Evolutionary conservation across 1,140 invertebrate species (phyloP).

Genomic region (Aricia agestis): DNA sequence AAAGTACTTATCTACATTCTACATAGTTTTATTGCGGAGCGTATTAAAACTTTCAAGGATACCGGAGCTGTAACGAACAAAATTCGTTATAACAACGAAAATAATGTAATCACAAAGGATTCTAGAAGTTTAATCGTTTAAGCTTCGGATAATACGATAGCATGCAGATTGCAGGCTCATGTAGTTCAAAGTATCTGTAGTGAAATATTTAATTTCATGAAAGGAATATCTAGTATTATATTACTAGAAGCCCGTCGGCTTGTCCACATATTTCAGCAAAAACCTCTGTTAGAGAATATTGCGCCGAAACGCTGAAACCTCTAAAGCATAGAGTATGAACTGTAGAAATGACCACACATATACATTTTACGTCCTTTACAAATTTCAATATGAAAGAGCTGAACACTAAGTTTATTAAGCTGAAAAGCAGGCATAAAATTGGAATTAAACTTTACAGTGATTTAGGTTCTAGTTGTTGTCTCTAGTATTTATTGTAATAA

Average conservation of each 20-base stretch:
- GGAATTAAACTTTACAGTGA: too few species aligned
- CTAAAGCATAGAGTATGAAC: not conserved
- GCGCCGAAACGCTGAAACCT: not conserved
- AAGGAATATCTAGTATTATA: not conserved
- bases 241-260: not conserved
- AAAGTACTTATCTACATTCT: not conserved
- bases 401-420: too few species aligned
- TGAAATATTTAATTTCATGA: conserved; percentile 7
- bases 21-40: not conserved
- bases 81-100: not conserved
- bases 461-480: too few species aligned
- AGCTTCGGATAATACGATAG: not conserved
- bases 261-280: not conserved
- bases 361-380: too few species aligned
- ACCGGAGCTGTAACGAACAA: not conserved
- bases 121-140: not conserved
- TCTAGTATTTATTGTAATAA: too few species aligned
- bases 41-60: not conserved
- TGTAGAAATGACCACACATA: not conserved
- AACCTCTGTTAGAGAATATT: conserved; percentile 5
- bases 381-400: too few species aligned
- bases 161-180: too few species aligned
- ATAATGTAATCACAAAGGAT: not conserved
- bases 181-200: not conserved
- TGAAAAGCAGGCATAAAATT: too few species aligned